A percentile compares a stretch with the other conserved stretches of the same genome.
These are phyloP conservation scores for Ahaetulla prasina DNA, from an alignment of 2,113 vertebrate species.

Conservation along the genomic window DNA sequence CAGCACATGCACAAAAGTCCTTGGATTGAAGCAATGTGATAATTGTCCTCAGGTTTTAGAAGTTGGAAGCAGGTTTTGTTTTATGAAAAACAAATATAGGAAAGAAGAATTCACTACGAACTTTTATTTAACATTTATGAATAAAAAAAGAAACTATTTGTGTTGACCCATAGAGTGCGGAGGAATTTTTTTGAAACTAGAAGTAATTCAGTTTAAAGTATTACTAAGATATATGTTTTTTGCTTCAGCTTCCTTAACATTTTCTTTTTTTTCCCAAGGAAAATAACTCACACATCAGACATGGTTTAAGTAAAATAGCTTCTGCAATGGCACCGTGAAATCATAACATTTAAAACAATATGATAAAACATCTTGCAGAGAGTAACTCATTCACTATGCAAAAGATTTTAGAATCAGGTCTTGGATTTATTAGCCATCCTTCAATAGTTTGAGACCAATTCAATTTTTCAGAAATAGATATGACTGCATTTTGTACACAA, in stretches of 20 bases:
- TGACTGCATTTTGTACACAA: constrained; percentile 63
- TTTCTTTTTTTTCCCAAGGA: constrained; percentile 34
- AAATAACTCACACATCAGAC: constrained; percentile 34
- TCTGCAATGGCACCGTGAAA: constrained; percentile 37
- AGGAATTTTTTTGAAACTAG: constrained; percentile 26
- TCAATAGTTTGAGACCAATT: constrained; percentile 65
- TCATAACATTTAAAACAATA: constrained; percentile 54
- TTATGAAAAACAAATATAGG: background rate
- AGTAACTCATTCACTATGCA: constrained; percentile 26
- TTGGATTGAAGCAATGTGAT: background rate
- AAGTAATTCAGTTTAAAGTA: constrained; percentile 29
- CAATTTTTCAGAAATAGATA: constrained; percentile 67
- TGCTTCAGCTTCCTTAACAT: constrained; percentile 43
- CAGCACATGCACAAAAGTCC: background rate
- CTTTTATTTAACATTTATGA: background rate
- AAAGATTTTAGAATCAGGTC: constrained; percentile 56
- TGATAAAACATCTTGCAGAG: constrained; percentile 50
- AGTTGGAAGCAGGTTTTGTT: background rate
- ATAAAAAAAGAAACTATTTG: constrained; percentile 16
- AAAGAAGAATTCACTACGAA: background rate
- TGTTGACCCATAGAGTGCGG: background rate
- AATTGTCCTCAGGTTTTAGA: background rate
- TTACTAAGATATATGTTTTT: constrained; percentile 16
- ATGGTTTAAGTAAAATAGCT: constrained; percentile 49
- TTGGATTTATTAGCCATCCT: constrained; percentile 68